These are phyloP conservation scores for Cryptotis parvus DNA, from an alignment of 2,113 vertebrate species.

Conservation along the genomic window DNA sequence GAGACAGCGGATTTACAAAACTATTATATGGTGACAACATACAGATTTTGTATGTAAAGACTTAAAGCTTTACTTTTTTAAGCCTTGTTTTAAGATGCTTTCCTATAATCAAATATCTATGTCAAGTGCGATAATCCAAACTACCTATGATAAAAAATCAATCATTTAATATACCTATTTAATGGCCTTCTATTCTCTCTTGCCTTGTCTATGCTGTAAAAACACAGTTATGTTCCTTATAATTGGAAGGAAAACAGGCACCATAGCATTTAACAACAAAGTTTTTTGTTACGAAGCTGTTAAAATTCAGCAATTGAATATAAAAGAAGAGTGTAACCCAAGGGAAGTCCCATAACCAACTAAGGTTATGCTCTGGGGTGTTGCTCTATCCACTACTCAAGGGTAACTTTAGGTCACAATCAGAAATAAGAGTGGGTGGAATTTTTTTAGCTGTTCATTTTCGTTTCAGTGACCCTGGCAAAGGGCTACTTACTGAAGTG, in stretches of 20 bases:
- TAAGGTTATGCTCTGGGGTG: conserved; percentile 79
- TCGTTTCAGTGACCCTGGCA: conserved; percentile 82
- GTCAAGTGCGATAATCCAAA: conserved; percentile 76
- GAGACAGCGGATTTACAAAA: conserved; percentile 67
- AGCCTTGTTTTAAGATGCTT: conserved; percentile 73
- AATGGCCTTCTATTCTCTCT: conserved; percentile 53
- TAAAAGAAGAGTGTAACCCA: conserved; percentile 79
- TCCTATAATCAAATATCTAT: conserved; percentile 68
- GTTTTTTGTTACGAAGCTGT: conserved; percentile 69
- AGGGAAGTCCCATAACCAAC: conserved; percentile 67
- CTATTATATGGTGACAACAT: conserved; percentile 78
- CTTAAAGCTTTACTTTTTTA: conserved; percentile 87
- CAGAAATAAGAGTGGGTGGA: conserved; percentile 75
- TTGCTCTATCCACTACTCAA: conserved; percentile 82
- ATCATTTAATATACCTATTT: conserved; percentile 68
- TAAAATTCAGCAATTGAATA: conserved; percentile 82
- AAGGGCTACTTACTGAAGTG: conserved; percentile 86
- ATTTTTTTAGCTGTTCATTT: conserved; percentile 81
- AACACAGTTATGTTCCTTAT: conserved; percentile 16
- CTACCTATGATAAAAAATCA: conserved; percentile 65
- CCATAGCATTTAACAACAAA: conserved; percentile 78
- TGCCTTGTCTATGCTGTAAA: neutral
- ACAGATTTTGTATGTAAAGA: conserved; percentile 82
- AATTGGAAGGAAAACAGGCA: conserved; percentile 62
- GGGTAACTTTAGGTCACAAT: conserved; percentile 84